Evolutionary conservation across 2,797 vertebrate species (phyloP).

Genomic region (Anguilla anguilla): DNA sequence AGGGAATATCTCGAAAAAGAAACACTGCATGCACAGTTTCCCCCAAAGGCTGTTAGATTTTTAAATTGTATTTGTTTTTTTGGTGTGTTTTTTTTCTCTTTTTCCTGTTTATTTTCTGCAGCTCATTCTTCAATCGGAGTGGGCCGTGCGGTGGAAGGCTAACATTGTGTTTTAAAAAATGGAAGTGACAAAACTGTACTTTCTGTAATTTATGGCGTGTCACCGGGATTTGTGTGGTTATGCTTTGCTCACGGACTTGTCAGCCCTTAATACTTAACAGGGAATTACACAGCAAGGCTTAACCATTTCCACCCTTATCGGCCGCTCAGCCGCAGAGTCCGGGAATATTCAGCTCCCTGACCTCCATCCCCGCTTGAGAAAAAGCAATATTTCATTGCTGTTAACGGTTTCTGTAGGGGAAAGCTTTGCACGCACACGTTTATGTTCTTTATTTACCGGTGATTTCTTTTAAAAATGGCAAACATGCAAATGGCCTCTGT

Average conservation of each 20-base stretch:
- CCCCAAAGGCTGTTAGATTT: constrained; percentile 33
- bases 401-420: neutral
- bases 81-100: constrained; percentile 1
- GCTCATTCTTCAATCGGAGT: constrained; percentile 34
- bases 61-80: constrained; percentile 30
- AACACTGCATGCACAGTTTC: constrained; percentile 13
- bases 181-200: constrained; percentile 38
- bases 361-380: neutral
- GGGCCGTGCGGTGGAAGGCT: constrained; percentile 21
- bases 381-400: neutral
- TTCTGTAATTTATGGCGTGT: constrained; percentile 35
- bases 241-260: constrained; percentile 32
- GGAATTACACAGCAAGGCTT: constrained; percentile 29
- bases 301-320: constrained; percentile 23
- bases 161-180: constrained; percentile 39
- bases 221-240: constrained; percentile 35
- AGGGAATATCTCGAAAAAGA: neutral
- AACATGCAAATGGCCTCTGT: neutral
- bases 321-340: neutral
- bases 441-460: neutral
- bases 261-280: constrained; percentile 25
- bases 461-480: neutral
- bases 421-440: neutral
- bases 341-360: neutral
- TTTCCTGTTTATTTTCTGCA: constrained; percentile 15